Conservation (phyloP, 2,113 vertebrate species). For the Stercorarius parasiticus region DNA sequence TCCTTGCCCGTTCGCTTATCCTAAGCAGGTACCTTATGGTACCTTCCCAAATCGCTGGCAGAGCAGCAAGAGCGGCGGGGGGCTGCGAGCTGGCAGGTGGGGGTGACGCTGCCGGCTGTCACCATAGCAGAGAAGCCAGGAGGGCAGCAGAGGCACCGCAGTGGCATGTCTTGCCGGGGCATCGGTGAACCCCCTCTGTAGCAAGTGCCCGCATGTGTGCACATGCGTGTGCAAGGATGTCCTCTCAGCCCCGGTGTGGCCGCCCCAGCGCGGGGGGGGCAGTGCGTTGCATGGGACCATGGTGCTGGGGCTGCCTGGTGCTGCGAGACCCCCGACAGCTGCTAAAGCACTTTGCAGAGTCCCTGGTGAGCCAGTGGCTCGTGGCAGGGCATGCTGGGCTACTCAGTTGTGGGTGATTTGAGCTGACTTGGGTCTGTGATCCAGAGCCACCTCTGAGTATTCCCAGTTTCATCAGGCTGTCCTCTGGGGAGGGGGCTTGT, state of each 20-base stretch:
- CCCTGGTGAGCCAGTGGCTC: rapidly evolving
- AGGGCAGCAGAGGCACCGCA: background rate
- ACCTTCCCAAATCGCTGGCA: background rate
- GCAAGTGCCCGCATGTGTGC: rapidly evolving
- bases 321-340: rapidly evolving
- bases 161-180: background rate
- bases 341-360: background rate
- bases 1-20: background rate
- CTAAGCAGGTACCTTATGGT: background rate
- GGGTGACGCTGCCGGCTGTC: background rate
- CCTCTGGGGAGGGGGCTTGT: background rate
- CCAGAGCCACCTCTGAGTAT: background rate
- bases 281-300: rapidly evolving
- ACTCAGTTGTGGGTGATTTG: rapidly evolving
- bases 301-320: background rate
- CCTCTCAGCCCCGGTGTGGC: background rate
- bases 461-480: background rate
- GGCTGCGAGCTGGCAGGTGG: background rate
- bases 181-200: background rate
- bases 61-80: background rate
- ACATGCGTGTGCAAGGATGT: rapidly evolving
- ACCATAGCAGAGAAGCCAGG: background rate
- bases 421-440: background rate
- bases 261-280: rapidly evolving
- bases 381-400: rapidly evolving